Conservation (phyloP, 1,140 invertebrate genomes). For the Eueides isabella region DNA sequence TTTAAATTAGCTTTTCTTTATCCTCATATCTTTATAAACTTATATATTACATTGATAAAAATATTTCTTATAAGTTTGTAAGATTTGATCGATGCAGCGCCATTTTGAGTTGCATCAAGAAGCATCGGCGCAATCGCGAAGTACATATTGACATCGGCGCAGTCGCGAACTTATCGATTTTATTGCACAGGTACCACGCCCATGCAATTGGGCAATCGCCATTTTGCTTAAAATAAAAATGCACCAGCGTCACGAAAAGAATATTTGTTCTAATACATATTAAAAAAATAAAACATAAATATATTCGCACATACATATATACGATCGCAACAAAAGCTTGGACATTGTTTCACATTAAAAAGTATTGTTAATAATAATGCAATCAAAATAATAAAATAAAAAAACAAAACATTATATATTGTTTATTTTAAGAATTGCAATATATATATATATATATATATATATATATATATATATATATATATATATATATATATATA, state of each 20-base stretch:
- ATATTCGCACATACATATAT: background rate
- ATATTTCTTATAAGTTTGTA: background rate
- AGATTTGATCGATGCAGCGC: background rate
- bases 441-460: slow-evolving; percentile 9
- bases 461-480: too few species aligned
- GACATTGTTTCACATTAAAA: background rate
- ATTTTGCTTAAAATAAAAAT: background rate
- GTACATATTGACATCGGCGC: background rate
- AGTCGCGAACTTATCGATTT: background rate
- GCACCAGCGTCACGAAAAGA: background rate
- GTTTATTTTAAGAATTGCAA: too few species aligned
- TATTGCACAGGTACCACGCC: background rate
- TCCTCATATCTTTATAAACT: background rate
- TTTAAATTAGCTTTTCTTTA: background rate
- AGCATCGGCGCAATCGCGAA: background rate
- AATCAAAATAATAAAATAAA: background rate
- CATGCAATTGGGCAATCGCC: background rate
- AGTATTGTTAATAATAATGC: background rate
- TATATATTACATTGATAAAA: background rate
- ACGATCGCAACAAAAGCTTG: background rate
- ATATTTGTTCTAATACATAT: too few species aligned
- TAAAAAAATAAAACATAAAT: too few species aligned
- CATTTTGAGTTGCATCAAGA: background rate
- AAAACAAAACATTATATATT: too few species aligned
- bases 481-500: too few species aligned